Evolutionary conservation across 2,113 vertebrate genomes (phyloP).

Genomic region (Cichladusa arquata): DNA sequence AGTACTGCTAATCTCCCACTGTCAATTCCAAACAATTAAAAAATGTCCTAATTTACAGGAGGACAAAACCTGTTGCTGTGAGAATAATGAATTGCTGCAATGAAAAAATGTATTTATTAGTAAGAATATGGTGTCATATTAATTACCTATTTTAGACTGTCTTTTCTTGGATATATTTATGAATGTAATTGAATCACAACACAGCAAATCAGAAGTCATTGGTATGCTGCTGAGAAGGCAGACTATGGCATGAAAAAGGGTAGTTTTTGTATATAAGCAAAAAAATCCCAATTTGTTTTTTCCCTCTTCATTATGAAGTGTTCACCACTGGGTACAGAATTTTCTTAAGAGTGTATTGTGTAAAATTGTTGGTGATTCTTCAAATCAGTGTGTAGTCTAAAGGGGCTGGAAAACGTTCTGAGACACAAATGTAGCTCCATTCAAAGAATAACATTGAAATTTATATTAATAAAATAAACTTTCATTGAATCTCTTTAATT

Average conservation of each 20-base stretch:
- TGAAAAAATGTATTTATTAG: slow-evolving; percentile 33
- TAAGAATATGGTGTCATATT: background rate
- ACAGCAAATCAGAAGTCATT: background rate
- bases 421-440: background rate
- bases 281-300: background rate
- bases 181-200: slow-evolving; percentile 19
- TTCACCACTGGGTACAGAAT: background rate
- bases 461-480: slow-evolving; percentile 13
- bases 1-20: background rate
- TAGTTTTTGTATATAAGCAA: background rate
- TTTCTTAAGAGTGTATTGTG: background rate
- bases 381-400: background rate
- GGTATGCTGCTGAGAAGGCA: background rate
- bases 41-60: slow-evolving; percentile 46
- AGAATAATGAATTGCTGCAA: slow-evolving; percentile 3
- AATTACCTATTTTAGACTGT: slow-evolving; percentile 24
- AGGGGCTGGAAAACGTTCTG: background rate
- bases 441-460: background rate
- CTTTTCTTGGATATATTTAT: slow-evolving; percentile 19
- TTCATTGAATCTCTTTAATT: background rate
- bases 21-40: slow-evolving; percentile 39
- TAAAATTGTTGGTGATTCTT: background rate
- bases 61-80: background rate
- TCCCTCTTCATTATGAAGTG: background rate
- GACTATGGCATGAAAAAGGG: background rate